phyloP scores from a whole-genome alignment of 1,140 invertebrate genomes.

The Drosophila kepulauana region DNA sequence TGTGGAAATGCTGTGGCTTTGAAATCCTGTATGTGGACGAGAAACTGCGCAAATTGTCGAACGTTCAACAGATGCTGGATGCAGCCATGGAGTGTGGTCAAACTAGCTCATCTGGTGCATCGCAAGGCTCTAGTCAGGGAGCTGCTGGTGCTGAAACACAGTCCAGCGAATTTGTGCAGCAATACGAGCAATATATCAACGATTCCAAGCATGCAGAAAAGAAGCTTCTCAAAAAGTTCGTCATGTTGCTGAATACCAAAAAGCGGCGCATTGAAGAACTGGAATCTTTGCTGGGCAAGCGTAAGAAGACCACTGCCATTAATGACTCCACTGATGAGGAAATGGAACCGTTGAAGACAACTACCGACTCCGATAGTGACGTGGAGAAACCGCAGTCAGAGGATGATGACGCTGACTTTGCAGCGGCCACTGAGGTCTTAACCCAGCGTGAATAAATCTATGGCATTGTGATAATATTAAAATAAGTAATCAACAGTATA shows the following conservation, averaged over 20 bases:
- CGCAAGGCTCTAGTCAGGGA: background rate
- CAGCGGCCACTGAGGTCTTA: slow-evolving; percentile 51
- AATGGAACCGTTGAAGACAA: background rate
- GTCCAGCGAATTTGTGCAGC: slow-evolving; percentile 12
- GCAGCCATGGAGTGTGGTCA: slow-evolving; percentile 49
- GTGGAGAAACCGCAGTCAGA: background rate
- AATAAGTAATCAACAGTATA: background rate
- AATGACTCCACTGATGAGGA: background rate
- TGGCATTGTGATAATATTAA: slow-evolving; percentile 23
- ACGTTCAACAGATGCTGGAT: slow-evolving; percentile 54
- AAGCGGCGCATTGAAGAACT: slow-evolving; percentile 58
- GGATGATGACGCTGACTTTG: slow-evolving; percentile 4
- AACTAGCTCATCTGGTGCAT: background rate
- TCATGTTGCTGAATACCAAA: slow-evolving; percentile 60
- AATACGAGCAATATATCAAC: slow-evolving; percentile 57
- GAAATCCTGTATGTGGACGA: slow-evolving; percentile 64
- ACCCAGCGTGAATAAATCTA: slow-evolving; percentile 43
- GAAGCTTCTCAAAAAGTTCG: slow-evolving; percentile 57
- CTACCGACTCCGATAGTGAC: slow-evolving; percentile 13
- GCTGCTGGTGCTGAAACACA: background rate
- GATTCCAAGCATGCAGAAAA: slow-evolving; percentile 33
- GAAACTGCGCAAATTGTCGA: slow-evolving; percentile 44
- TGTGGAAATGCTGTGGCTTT: slow-evolving; percentile 62
- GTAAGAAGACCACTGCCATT: background rate
- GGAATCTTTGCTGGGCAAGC: slow-evolving; percentile 37